Conservation (phyloP, 2,113 vertebrate genomes). For the Tachysurus vachellii region DNA sequence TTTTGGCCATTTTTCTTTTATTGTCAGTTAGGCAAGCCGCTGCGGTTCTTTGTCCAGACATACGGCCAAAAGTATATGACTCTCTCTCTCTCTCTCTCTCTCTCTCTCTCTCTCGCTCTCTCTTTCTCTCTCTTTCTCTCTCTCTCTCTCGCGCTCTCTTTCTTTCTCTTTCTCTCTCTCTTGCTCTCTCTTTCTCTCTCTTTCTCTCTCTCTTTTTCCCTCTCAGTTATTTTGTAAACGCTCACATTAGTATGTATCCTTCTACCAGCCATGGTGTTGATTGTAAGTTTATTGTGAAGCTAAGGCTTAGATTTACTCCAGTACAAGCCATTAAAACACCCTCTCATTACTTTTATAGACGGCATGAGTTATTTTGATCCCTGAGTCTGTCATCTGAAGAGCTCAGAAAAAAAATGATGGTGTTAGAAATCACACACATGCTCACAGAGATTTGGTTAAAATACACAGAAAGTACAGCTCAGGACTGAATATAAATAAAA, state of each 20-base stretch:
- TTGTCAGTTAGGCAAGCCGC: conserved; percentile 59
- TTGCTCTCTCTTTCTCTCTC: background rate
- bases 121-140: conserved; percentile 47
- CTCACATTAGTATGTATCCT: conserved; percentile 17
- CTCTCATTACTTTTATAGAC: conserved; percentile 53
- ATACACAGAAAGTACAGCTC: background rate
- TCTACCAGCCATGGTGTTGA: conserved; percentile 43
- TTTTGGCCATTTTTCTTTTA: conserved; percentile 60
- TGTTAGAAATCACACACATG: conserved; percentile 39
- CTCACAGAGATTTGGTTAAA: background rate
- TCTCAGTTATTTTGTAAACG: conserved; percentile 23
- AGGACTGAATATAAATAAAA: background rate
- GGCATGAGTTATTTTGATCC: conserved; percentile 47
- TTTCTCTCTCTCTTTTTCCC: conserved; percentile 27
- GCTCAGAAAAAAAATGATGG: conserved; percentile 22
- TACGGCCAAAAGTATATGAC: conserved; percentile 68
- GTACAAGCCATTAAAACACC: conserved; percentile 39
- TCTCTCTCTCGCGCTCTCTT: conserved; percentile 53
- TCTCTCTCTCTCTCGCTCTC: conserved; percentile 38
- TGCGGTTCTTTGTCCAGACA: conserved; percentile 70
- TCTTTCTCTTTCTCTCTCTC: conserved; percentile 23
- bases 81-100: conserved; percentile 58
- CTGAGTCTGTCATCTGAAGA: conserved; percentile 27
- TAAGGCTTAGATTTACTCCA: conserved; percentile 37
- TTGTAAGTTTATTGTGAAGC: conserved; percentile 50